Conservation (phyloP, 2,888 invertebrate genomes). For the Ariolimax columbianus region DNA sequence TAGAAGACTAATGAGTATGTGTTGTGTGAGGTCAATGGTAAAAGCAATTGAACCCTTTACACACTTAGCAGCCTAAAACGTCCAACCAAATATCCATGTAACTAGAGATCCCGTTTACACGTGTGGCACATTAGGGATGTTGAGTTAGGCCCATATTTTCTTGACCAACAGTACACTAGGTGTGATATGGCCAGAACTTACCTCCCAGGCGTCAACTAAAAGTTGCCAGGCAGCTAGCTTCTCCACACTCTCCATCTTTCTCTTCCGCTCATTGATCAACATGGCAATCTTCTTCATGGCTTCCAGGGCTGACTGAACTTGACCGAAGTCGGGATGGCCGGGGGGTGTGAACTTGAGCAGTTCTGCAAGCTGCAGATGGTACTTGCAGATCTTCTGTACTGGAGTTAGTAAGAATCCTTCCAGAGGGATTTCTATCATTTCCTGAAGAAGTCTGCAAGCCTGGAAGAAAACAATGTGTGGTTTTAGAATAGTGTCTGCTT, state of each 20-base stretch:
- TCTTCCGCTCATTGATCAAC: constrained; percentile 87
- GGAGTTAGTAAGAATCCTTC: constrained; percentile 92
- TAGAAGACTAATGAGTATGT: too few relatives aligned
- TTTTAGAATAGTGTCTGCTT: too few relatives aligned
- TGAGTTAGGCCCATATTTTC: too few relatives aligned
- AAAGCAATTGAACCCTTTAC: too few relatives aligned
- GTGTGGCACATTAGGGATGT: too few relatives aligned
- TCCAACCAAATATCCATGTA: too few relatives aligned
- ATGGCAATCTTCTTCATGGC: constrained; percentile 84
- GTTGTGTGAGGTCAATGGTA: too few relatives aligned
- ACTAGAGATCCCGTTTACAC: too few relatives aligned
- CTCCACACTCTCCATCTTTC: constrained; percentile 87
- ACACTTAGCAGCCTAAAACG: too few relatives aligned
- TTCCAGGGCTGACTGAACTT: constrained; percentile 84
- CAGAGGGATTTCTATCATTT: constrained; percentile 89
- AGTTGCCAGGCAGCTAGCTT: constrained; percentile 86
- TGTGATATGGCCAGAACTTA: too few relatives aligned
- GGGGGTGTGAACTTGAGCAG: constrained; percentile 86
- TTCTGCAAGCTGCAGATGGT: constrained; percentile 90
- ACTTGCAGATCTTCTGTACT: constrained; percentile 92
- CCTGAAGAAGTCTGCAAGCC: constrained; percentile 88
- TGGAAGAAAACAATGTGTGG: too few relatives aligned
- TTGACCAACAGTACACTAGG: too few relatives aligned
- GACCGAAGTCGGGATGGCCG: constrained; percentile 84
- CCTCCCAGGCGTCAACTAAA: constrained; percentile 87